Evolutionary conservation across 2,113 vertebrate genomes (phyloP).

Genomic region (Eurypyga helias): DNA sequence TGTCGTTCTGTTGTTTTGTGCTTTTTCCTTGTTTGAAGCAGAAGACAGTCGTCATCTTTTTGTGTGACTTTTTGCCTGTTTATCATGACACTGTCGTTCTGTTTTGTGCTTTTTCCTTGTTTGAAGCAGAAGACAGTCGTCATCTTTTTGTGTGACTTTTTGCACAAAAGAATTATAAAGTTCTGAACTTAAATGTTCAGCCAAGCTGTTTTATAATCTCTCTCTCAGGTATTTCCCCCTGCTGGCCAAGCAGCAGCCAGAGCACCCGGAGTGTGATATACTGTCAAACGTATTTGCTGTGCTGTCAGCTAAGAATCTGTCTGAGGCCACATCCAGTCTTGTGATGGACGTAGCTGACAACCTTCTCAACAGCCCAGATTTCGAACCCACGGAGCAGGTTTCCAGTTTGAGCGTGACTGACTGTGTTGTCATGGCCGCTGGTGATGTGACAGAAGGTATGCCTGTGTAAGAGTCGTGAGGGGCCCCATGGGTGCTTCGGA

Average conservation of each 20-base stretch:
- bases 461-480: background rate
- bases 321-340: slow-evolving; percentile 77
- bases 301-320: slow-evolving; percentile 88
- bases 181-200: background rate
- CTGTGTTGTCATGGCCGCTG: slow-evolving; percentile 54
- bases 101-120: background rate
- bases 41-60: background rate
- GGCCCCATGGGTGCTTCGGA: background rate
- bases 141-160: background rate
- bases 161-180: background rate
- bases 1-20: background rate
- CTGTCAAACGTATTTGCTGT: slow-evolving; percentile 89
- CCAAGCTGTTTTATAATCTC: background rate
- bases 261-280: slow-evolving; percentile 83
- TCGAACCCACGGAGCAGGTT: slow-evolving; percentile 79
- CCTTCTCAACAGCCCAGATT: slow-evolving; percentile 86
- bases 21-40: background rate
- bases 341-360: slow-evolving; percentile 90
- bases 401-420: slow-evolving; percentile 75
- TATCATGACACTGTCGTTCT: background rate
- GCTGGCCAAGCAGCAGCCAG: slow-evolving; percentile 87
- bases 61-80: background rate
- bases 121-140: background rate
- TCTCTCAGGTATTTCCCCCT: slow-evolving; percentile 88
- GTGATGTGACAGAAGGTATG: slow-evolving; percentile 75